These are phyloP conservation scores for Psephotus haematonotus DNA, from an alignment of 2,113 vertebrate species.

Conservation along the genomic window DNA sequence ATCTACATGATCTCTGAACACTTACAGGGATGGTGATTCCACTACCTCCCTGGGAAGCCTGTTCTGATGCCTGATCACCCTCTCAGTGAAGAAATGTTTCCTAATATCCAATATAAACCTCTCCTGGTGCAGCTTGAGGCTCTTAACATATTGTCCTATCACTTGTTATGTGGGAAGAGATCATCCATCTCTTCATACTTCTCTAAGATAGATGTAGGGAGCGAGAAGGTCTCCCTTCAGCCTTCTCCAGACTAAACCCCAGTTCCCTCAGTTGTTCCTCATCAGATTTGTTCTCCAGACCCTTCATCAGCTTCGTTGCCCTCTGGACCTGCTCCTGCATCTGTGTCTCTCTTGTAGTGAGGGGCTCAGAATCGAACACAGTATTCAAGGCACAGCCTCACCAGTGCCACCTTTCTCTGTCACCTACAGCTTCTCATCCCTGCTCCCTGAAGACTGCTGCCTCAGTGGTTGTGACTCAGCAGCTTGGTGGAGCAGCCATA, in stretches of 20 bases:
- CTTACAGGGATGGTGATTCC: too few species aligned
- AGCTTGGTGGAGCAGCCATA: background rate
- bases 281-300: background rate
- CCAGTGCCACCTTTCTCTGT: background rate
- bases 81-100: background rate
- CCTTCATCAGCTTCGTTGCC: fast-evolving
- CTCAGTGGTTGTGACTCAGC: fast-evolving
- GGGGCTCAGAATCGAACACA: fast-evolving
- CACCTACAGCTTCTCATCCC: background rate
- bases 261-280: background rate
- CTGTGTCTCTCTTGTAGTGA: fast-evolving
- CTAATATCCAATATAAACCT: background rate
- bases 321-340: fast-evolving
- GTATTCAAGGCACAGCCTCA: background rate
- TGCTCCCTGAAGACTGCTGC: too few species aligned
- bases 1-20: background rate
- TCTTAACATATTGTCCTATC: background rate
- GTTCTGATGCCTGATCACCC: background rate
- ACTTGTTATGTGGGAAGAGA: background rate
- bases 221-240: background rate
- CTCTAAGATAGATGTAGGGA: background rate
- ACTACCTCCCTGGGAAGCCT: too few species aligned
- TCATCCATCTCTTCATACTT: background rate
- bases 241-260: background rate
- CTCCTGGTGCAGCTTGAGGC: background rate